Evolutionary conservation across 2,797 vertebrate genomes (phyloP), one percentile per base, ranked within the genome.

Genomic region (Tauraco hartlaubi): DNA sequence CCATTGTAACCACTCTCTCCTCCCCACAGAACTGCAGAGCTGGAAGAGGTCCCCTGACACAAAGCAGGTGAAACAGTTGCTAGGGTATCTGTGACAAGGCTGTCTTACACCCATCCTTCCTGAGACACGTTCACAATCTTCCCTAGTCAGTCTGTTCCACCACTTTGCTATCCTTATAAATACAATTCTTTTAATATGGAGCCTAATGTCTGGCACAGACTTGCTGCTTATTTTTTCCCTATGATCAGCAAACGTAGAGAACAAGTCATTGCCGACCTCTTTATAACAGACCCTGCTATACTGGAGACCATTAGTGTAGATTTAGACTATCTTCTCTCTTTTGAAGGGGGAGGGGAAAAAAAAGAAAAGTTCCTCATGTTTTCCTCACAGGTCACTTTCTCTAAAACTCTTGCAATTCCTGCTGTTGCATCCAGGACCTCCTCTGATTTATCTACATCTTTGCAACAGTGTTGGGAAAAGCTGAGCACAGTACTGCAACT

Each of bases 1-100:
- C 26, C 67, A 76, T n/a, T 0, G 0, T 13, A 55, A 55, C 28
- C 22, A 20, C 39, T 20, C 23, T 48, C 29, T 21, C 11, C 8
- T 79, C 6, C 52, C 26, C 59, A 71, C 5, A 63, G 41, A 69
- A 37, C 48, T 48, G 21, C 52, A 72, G 28, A 90, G 52, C 31
- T 56, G 22, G 52, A 88, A 88, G 22, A 54, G 44, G 5, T 37
- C 4, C n/a, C 28, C 26, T 56, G 6, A 33, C 51, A 85, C 14
- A 75, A 63, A 72, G 26, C 5, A 66, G 59, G 20, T 12, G 62
- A 39, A 82, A 71, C 12, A 16, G 4, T 52, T 84, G 58, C 62
- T 52, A 52, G 22, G 15, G 22, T 37, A 49, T 35, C 37, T 39
- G 12, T 28, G 43, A 73, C 22, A 54, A 41, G 31, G 15, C 8